These are phyloP conservation scores for Sabatieria punctata DNA, from an alignment of 2,888 invertebrate species.

Conservation along the genomic window DNA sequence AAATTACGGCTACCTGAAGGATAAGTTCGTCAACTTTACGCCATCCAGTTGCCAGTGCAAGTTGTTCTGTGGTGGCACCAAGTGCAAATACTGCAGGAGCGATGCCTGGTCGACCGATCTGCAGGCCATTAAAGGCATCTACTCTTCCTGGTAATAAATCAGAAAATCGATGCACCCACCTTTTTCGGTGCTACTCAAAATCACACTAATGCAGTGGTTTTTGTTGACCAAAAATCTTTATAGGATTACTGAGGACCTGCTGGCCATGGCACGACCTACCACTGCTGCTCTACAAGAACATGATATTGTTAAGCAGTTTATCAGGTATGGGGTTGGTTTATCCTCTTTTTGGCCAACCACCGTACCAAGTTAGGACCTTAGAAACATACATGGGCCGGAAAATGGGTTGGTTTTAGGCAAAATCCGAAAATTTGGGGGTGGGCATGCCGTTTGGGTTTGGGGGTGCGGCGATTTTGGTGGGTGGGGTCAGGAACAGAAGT, in stretches of 20 bases:
- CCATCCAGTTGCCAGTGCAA: constrained; percentile 57
- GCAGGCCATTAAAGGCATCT: constrained; percentile 58
- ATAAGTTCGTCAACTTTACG: constrained; percentile 29
- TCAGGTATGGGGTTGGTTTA: constrained; percentile 35
- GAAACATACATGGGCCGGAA: no score
- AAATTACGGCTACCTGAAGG: constrained; percentile 1
- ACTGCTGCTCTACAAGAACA: constrained; percentile 53
- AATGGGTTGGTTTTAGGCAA: no score
- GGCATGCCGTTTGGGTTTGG: no score
- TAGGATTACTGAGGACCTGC: constrained; percentile 70
- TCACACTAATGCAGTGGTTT: no score
- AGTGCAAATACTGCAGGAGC: constrained; percentile 54
- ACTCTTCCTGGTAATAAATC: constrained; percentile 56
- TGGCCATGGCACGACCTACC: constrained; percentile 74
- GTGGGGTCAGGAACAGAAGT: no score
- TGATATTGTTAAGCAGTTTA: constrained; percentile 60
- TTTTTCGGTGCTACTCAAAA: no score
- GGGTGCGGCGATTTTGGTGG: no score
- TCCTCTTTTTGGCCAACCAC: constrained; percentile 4
- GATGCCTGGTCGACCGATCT: constrained; percentile 33
- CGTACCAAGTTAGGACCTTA: no score
- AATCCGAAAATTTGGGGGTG: no score
- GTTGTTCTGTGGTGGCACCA: constrained; percentile 62
- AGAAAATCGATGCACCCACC: not conserved
- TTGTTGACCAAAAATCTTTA: constrained; percentile 12